A percentile compares a stretch with the other conserved stretches of the same genome.
Evolutionary conservation across 2,113 vertebrate species (phyloP).

Genomic region (Jaculus jaculus): DNA sequence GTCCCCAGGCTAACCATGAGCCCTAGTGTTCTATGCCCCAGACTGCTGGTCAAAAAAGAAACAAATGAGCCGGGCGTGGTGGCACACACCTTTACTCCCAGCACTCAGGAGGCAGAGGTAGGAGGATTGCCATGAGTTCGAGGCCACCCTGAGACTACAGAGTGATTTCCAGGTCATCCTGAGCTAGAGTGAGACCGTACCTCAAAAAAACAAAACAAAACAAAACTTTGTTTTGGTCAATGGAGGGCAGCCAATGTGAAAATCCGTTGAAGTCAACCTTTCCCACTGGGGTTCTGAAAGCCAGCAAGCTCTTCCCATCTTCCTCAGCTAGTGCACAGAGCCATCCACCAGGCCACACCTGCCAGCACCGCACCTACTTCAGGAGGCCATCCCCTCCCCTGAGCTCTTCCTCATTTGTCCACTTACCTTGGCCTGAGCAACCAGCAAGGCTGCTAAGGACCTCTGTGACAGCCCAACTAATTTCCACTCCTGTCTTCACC

Average conservation of each 20-base stretch:
- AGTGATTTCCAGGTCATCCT: too few relatives aligned
- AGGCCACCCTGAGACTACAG: too few relatives aligned
- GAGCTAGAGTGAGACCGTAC: too few relatives aligned
- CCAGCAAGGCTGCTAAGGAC: not conserved
- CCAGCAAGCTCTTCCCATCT: not conserved
- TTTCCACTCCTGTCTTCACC: not conserved
- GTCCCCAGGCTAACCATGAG: not conserved
- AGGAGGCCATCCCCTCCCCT: not conserved
- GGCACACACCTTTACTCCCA: too few relatives aligned
- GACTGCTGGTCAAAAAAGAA: not conserved
- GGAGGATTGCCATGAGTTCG: too few relatives aligned
- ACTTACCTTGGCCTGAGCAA: not conserved
- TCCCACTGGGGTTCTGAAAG: not conserved
- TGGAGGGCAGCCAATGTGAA: not conserved
- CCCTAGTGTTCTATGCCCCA: conserved; percentile 23
- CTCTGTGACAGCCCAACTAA: not conserved
- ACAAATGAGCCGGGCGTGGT: too few relatives aligned
- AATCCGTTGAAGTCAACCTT: not conserved
- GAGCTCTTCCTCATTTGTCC: not conserved
- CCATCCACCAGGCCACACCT: not conserved
- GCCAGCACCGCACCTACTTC: not conserved
- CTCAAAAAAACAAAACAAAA: too few relatives aligned
- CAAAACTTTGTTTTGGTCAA: not conserved
- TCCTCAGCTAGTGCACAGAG: not conserved
- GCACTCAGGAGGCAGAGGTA: too few relatives aligned